These are phyloP conservation scores for Halcyon senegalensis DNA, from an alignment of 2,113 vertebrate species.

Conservation along the genomic window DNA sequence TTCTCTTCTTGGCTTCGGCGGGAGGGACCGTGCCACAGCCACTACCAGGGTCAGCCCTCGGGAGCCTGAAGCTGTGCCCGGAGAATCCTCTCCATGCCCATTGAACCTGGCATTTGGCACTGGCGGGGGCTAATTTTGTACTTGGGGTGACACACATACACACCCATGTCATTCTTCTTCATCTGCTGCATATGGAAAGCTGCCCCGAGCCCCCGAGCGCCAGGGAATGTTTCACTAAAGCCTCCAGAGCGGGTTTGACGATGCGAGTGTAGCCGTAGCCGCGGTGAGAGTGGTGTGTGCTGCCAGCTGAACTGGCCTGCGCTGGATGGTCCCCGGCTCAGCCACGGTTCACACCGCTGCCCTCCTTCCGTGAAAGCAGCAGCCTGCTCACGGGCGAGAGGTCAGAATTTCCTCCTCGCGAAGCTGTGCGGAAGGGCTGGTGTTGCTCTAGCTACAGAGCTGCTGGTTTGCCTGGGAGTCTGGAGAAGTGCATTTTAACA, in stretches of 20 bases:
- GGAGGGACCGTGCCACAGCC: not conserved
- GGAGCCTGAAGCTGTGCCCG: not conserved
- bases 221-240: slow-evolving; percentile 25
- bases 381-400: rapidly evolving
- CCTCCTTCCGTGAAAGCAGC: not conserved
- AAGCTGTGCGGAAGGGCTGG: not conserved
- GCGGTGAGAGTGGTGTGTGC: not conserved
- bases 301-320: not conserved
- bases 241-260: not conserved
- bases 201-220: not conserved
- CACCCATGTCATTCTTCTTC: not conserved
- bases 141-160: not conserved
- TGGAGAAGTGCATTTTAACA: not conserved
- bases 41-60: not conserved
- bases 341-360: not conserved
- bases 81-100: not conserved
- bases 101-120: not conserved
- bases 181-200: not conserved
- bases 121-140: not conserved
- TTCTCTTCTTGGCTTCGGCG: not conserved
- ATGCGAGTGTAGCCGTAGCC: not conserved
- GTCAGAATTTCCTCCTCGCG: not conserved
- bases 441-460: not conserved
- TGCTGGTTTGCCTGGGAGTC: not conserved
- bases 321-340: not conserved